Conservation (phyloP, 2,797 vertebrate genomes). For the Tinamus major region DNA sequence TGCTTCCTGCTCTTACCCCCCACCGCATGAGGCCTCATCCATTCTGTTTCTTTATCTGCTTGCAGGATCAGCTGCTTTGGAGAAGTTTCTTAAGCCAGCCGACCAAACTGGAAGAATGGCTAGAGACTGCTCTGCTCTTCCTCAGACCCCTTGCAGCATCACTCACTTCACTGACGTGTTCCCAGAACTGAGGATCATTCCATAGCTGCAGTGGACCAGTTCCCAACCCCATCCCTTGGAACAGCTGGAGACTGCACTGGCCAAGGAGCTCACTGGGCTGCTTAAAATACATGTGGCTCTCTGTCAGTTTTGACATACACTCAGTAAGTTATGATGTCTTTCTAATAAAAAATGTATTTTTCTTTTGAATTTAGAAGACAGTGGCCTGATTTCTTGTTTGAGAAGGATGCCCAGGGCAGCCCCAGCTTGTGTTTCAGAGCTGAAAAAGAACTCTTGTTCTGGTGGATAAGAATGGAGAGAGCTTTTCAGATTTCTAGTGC, state of each 20-base stretch:
- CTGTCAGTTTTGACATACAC: background rate
- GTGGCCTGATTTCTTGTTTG: background rate
- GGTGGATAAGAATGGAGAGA: background rate
- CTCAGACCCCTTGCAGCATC: background rate
- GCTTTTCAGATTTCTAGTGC: background rate
- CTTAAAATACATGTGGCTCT: background rate
- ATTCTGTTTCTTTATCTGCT: background rate
- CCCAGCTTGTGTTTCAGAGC: background rate
- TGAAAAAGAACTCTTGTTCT: background rate
- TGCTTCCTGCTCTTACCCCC: background rate
- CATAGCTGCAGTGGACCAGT: background rate
- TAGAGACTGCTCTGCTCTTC: background rate
- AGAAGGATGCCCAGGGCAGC: background rate
- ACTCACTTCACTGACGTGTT: background rate
- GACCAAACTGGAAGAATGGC: background rate
- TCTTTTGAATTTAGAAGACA: background rate
- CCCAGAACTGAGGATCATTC: background rate
- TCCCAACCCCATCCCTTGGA: background rate
- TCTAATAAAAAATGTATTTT: background rate
- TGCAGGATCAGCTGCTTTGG: background rate
- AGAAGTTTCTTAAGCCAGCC: background rate
- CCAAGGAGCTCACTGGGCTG: background rate
- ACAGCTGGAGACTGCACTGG: background rate
- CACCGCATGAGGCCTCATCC: background rate
- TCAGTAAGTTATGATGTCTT: background rate